phyloP scores from a whole-genome alignment of 2,888 invertebrate genomes.

The Tetanocera ferruginea region DNA sequence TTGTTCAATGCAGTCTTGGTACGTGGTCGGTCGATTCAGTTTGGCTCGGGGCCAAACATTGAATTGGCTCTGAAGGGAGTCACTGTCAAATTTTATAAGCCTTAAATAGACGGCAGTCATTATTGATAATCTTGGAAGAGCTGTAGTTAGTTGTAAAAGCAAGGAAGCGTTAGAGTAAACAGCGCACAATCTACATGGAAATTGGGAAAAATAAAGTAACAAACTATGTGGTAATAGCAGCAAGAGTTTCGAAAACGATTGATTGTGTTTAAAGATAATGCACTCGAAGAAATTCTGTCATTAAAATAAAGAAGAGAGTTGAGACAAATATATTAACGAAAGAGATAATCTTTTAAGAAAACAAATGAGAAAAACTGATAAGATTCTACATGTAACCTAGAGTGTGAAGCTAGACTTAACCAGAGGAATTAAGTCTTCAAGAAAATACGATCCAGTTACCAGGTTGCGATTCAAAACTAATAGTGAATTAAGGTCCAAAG shows the following conservation, averaged over 20 bases:
- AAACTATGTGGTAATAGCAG: slow-evolving; percentile 9
- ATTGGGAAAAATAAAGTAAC: background rate
- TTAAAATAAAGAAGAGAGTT: background rate
- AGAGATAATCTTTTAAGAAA: too few relatives aligned
- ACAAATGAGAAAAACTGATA: too few relatives aligned
- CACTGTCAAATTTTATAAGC: slow-evolving; percentile 27
- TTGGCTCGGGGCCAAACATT: background rate
- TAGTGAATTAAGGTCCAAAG: too few relatives aligned
- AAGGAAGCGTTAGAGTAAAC: slow-evolving; percentile 20
- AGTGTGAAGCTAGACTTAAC: too few relatives aligned
- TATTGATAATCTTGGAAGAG: slow-evolving; percentile 30
- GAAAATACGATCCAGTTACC: too few relatives aligned
- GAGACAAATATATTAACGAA: background rate
- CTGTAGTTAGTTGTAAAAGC: background rate
- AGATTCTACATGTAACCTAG: too few relatives aligned
- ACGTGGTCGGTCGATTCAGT: background rate
- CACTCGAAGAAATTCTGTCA: slow-evolving; percentile 11
- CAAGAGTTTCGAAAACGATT: background rate
- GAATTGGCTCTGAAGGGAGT: background rate
- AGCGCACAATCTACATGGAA: slow-evolving; percentile 7
- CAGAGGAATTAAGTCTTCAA: too few relatives aligned
- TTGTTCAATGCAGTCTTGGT: background rate
- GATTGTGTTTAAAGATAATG: slow-evolving; percentile 14
- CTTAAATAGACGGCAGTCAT: slow-evolving; percentile 29
- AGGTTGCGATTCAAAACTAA: too few relatives aligned